These are phyloP conservation scores for Chloroceryle inda DNA, from an alignment of 2,797 vertebrate species.

Conservation along the genomic window DNA sequence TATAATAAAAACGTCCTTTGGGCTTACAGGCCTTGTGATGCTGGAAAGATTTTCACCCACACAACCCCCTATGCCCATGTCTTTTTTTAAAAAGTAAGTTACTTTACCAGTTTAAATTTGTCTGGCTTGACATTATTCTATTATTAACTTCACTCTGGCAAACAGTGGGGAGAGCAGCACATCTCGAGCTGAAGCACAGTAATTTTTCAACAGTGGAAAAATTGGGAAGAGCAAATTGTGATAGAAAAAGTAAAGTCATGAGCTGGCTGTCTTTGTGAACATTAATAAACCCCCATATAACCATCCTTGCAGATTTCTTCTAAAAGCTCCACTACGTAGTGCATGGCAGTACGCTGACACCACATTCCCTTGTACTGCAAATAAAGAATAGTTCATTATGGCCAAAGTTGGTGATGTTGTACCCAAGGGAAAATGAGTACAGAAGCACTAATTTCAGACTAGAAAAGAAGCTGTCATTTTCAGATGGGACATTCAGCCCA, in stretches of 20 bases:
- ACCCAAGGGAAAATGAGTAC: background rate
- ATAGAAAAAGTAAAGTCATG: background rate
- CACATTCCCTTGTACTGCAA: background rate
- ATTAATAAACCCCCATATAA: background rate
- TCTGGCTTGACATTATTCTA: background rate
- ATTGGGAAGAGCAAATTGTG: background rate
- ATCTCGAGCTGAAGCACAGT: background rate
- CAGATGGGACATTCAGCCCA: background rate
- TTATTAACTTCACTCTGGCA: background rate
- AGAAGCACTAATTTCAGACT: background rate
- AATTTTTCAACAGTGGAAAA: background rate
- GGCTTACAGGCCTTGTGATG: background rate
- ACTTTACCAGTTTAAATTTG: background rate
- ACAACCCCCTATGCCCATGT: background rate
- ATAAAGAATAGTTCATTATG: background rate
- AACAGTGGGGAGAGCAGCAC: background rate
- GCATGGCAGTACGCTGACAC: background rate
- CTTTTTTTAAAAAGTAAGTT: background rate
- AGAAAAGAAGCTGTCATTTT: background rate
- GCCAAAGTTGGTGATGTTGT: background rate
- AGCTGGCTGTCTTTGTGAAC: background rate
- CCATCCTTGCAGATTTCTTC: background rate
- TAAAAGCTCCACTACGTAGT: background rate
- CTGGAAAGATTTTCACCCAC: conserved; percentile 46
- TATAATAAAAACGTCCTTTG: conserved; percentile 11